phyloP scores from a whole-genome alignment of 2,113 vertebrate genomes.

The Erythrolamprus reginae region DNA sequence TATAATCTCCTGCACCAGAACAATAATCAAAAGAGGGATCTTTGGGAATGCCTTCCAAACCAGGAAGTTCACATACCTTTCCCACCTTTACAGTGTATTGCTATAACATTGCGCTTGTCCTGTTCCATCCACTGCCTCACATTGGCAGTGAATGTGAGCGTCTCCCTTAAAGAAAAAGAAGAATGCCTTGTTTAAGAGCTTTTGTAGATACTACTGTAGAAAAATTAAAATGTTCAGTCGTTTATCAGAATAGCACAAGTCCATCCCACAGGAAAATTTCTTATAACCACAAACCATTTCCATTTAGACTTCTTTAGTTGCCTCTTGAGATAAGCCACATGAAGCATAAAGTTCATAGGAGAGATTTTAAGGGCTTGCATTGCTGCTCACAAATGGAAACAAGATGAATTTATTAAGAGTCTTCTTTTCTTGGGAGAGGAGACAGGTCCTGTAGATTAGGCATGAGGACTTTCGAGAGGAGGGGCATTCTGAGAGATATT shows the following conservation, averaged over 20 bases:
- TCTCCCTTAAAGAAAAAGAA: conserved; percentile 67
- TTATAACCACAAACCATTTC: not conserved
- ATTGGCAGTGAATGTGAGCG: conserved; percentile 81
- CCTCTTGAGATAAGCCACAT: not conserved
- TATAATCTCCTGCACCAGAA: not conserved
- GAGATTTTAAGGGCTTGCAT: not conserved
- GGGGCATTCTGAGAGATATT: not conserved
- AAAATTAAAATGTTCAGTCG: not conserved
- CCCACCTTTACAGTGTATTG: conserved; percentile 93
- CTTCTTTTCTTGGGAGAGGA: not conserved
- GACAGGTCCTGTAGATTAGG: not conserved
- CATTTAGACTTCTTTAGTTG: not conserved
- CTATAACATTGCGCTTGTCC: conserved; percentile 80
- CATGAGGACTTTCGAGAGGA: not conserved
- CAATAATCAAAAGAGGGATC: not conserved
- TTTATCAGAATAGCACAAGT: not conserved
- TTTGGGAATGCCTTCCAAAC: not conserved
- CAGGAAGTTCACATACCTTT: conserved; percentile 75
- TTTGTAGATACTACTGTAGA: not conserved
- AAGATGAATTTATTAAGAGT: not conserved
- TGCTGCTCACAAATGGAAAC: not conserved
- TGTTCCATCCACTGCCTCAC: conserved; percentile 85
- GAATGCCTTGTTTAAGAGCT: not conserved
- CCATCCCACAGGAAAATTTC: not conserved
- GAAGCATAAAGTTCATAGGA: not conserved